Evolutionary conservation across 2,797 vertebrate genomes (phyloP).

Genomic region (Botia kubotai): DNA sequence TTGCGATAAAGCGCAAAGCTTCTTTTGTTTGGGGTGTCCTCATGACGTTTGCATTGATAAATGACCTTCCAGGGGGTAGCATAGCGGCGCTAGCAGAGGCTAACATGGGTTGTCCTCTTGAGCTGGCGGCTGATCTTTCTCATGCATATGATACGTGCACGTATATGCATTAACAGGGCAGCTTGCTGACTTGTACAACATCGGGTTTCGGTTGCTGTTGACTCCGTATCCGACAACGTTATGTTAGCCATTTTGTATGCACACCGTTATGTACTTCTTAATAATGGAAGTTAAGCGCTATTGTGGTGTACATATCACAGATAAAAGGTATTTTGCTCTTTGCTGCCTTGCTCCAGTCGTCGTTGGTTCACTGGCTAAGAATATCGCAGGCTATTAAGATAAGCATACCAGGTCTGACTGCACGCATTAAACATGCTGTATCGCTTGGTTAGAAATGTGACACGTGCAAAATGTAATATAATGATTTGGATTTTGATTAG

Average conservation of each 20-base stretch:
- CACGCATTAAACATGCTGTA: neutral
- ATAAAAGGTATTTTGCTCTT: neutral
- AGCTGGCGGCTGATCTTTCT: conserved; percentile 3
- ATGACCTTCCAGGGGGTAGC: conserved; percentile 56
- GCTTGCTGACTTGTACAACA: conserved; percentile 1
- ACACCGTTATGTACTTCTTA: neutral
- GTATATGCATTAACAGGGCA: neutral
- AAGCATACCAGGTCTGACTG: neutral
- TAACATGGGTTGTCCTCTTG: conserved; percentile 21
- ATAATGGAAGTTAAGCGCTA: neutral
- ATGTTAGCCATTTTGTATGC: neutral
- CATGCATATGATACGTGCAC: neutral
- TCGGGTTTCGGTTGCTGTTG: neutral
- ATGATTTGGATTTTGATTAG: neutral
- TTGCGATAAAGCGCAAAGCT: neutral
- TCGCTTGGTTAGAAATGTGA: neutral
- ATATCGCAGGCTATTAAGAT: neutral
- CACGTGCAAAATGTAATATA: neutral
- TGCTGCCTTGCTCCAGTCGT: neutral
- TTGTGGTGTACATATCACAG: neutral
- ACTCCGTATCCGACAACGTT: neutral
- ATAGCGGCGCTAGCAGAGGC: conserved; percentile 54
- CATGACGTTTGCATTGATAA: neutral
- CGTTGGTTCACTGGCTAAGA: neutral
- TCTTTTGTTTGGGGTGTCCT: neutral